Base-by-base conservation (phyloP, 1,140 invertebrate genomes). In the Ericerus pela region DNA sequence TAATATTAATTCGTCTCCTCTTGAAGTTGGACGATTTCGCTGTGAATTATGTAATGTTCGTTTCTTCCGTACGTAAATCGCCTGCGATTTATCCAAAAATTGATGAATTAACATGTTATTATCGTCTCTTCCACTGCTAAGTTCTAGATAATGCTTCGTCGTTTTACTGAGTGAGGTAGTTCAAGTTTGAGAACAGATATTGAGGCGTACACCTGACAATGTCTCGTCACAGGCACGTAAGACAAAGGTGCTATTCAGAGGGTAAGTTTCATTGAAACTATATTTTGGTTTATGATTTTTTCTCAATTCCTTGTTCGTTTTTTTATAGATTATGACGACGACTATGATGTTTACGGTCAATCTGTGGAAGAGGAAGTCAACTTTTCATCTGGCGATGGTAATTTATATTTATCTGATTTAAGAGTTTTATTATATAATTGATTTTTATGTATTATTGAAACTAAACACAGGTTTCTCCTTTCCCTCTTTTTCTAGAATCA, bases 311-410 rank as follows among this genome's bases (percentile, higher is more conserved):
- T 56, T 53, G 43, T 54, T 59, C 33, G 56, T 38, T 64, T 62
- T 57, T 59, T 62, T 67, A 12, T 62, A 85, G 90, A 93, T 66
- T 92, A 88, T 69, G 88, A 93, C 64, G 82, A 80, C 47, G 90
- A 88, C 67, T 86, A 93, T 64, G 87, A 93, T 73, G 79, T 89
- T 57, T 94, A 93, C 68, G 89, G 89, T 2, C 85, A 91, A 70
- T 94, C 90, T 18, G 79, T 94, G 22, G 90, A 95, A 70, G 86
- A 89, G 65, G 88, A 91, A 63, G 83, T 80, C 66, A 85, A 83
- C 66, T 80, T 92, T 57, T 96, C 91, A 24, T 91, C 92, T 5
- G 83, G 82, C 65, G 87, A 90, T 76, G 76, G 72, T 75, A 70
- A 64, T 47, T 12, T 43, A 24, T 22, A 51, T 18, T 8, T 2